These are phyloP conservation scores for Nipponia nippon DNA, from an alignment of 2,113 vertebrate genomes.

Conservation along the genomic window DNA sequence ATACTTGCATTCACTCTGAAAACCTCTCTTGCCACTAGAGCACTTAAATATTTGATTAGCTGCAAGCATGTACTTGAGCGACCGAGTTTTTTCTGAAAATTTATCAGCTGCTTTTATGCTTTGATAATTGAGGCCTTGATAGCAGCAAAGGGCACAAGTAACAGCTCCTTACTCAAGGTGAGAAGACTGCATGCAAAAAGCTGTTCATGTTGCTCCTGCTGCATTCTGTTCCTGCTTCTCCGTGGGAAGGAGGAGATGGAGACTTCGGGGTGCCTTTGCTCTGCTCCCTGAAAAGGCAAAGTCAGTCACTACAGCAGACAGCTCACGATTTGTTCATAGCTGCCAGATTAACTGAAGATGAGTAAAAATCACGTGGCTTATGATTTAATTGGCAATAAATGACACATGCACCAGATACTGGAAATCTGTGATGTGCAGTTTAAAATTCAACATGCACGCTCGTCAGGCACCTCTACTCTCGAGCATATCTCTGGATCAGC, in stretches of 20 bases:
- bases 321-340: not conserved
- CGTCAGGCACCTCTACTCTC: not conserved
- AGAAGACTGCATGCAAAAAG: not conserved
- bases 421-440: not conserved
- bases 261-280: not conserved
- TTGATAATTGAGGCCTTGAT: not conserved
- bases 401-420: not conserved
- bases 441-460: not conserved
- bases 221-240: not conserved
- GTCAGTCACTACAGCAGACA: not conserved
- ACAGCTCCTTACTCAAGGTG: not conserved
- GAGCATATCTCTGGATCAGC: not conserved
- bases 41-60: not conserved
- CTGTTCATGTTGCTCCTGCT: not conserved
- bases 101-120: not conserved
- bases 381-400: conserved; percentile 1
- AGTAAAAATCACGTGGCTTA: not conserved
- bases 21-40: not conserved
- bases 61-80: not conserved
- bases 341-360: not conserved
- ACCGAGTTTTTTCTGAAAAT: not conserved
- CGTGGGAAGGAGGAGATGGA: not conserved
- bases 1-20: not conserved
- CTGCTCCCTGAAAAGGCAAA: not conserved
- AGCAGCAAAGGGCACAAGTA: not conserved